These are phyloP conservation scores for Augochlora pura DNA, from an alignment of 1,140 invertebrate species.

Conservation along the genomic window DNA sequence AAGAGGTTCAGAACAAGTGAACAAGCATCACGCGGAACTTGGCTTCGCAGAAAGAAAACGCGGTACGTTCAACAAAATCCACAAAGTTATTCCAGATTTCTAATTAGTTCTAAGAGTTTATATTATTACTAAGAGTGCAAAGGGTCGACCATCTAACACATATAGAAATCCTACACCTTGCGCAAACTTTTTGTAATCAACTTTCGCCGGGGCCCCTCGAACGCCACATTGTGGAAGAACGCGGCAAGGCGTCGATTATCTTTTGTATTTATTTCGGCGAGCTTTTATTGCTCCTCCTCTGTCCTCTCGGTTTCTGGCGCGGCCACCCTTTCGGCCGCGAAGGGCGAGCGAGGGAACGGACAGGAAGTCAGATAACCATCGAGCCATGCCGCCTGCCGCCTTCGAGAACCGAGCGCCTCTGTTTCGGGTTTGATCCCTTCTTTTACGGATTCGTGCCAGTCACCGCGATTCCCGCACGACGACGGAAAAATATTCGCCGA, in stretches of 20 bases:
- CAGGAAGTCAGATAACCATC: constrained; percentile 71
- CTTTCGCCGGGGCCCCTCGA: no score
- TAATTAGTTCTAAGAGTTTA: no score
- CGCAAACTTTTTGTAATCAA: no score
- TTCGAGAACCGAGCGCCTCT: constrained; percentile 59
- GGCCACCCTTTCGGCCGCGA: constrained; percentile 29
- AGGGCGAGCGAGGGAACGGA: constrained; percentile 62
- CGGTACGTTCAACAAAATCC: no score
- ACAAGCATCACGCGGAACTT: no score
- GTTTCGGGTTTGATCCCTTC: constrained; percentile 47
- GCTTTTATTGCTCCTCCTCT: constrained; percentile 52
- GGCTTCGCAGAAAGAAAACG: no score
- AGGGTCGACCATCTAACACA: no score
- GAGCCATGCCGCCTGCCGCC: constrained; percentile 59
- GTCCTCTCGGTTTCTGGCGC: constrained; percentile 10
- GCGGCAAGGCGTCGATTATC: constrained; percentile 59
- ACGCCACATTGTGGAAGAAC: no score
- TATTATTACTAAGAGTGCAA: no score
- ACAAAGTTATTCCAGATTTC: no score
- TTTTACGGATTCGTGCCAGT: constrained; percentile 36
- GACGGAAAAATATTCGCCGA: constrained; percentile 44
- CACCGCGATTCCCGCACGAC: constrained; percentile 24
- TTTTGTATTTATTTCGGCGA: constrained; percentile 61
- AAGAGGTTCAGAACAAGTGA: no score
- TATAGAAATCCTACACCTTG: no score